Evolutionary conservation across 92 coral and sea anemone genomes (phyloP), one percentile per base, ranked within the genome.

Genomic region (Umimayanthus kanabou): DNA sequence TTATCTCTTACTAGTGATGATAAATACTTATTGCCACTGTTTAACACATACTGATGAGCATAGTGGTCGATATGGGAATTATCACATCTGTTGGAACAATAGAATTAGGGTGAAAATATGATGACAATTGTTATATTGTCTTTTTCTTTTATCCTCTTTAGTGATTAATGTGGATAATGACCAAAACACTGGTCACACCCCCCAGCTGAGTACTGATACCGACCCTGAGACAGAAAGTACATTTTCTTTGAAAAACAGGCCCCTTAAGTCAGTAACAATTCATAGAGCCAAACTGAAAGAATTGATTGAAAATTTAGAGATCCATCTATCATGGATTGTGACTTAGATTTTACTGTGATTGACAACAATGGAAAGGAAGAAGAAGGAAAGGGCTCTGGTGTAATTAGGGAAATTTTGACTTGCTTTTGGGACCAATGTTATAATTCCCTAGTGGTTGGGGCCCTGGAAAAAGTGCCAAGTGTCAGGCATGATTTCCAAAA

Each of bases 401-500:
- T 87, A 4, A 39, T 87, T 69, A 71, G 80, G 50, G 89, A 87
- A 40, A 76, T 87, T 78, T 87, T 77, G 39, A 87, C 85, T 33
- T 73, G 73, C 78, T 87, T 87, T 64, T 58, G 89, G 89, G 84
- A 87, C 40, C 84, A 87, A 82, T 87, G 85, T 76, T 87, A 77
- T 66, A 77, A 43, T 30, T 77, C 89, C 43, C 74, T 87, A 39
- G 61, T 82, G 71, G 89, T 77, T 23, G 85, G 85, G 73, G 53
- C 84, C 25, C 80, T 42, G 76, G 89, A 77, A 82, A 77, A 87
- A 75, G 81, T 82, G 29, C 89, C 89, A 87, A 64, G 66, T 82
- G 73, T 87, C 11, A 87, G 89, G 77, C 89, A 87, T 87, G 89
- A 87, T 76, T 55, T 87, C 39, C 89, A 87, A 55, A 87, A 87